Percentiles rank a stretch among this genome's conserved stretches.
phyloP scores from a whole-genome alignment of 1,140 invertebrate species.

The Drosophila sproati region DNA sequence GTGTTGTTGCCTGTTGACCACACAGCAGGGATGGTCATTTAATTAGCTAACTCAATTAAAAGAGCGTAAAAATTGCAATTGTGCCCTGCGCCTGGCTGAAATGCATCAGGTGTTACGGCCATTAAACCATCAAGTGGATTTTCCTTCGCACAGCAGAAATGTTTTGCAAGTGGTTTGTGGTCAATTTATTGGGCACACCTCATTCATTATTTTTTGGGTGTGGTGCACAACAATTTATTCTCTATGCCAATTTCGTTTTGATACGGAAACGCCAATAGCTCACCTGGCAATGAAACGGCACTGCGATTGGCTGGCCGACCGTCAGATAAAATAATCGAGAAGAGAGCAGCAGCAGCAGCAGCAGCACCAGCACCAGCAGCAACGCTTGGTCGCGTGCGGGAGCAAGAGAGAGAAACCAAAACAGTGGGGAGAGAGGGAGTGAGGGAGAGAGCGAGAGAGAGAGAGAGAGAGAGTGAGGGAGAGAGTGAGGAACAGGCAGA shows the following conservation, averaged over 20 bases:
- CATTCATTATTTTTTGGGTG: slow-evolving; percentile 20
- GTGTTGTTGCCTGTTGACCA: slow-evolving; percentile 1
- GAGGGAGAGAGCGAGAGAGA: slow-evolving; percentile 21
- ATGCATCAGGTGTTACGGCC: slow-evolving; percentile 65
- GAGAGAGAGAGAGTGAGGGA: background rate
- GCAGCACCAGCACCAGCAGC: background rate
- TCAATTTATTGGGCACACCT: slow-evolving; percentile 28
- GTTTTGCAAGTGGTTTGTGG: background rate
- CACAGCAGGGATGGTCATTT: slow-evolving; percentile 55
- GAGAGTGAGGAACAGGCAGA: background rate
- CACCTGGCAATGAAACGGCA: slow-evolving; percentile 77
- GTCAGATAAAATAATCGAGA: slow-evolving; percentile 73
- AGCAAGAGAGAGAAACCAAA: slow-evolving; percentile 10
- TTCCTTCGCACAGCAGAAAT: background rate
- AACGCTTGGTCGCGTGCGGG: slow-evolving; percentile 4
- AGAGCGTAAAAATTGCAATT: slow-evolving; percentile 74
- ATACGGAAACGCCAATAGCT: slow-evolving; percentile 58
- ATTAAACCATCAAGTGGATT: slow-evolving; percentile 49
- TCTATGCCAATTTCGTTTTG: slow-evolving; percentile 48
- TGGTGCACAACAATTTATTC: slow-evolving; percentile 7
- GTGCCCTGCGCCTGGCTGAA: slow-evolving; percentile 26
- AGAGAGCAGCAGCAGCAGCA: slow-evolving; percentile 31
- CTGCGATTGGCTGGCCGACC: slow-evolving; percentile 69
- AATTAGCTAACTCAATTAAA: slow-evolving; percentile 82
- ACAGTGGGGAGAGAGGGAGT: background rate